Conservation (phyloP, 1,140 invertebrate genomes). For the Thereuonema tuberculata region DNA sequence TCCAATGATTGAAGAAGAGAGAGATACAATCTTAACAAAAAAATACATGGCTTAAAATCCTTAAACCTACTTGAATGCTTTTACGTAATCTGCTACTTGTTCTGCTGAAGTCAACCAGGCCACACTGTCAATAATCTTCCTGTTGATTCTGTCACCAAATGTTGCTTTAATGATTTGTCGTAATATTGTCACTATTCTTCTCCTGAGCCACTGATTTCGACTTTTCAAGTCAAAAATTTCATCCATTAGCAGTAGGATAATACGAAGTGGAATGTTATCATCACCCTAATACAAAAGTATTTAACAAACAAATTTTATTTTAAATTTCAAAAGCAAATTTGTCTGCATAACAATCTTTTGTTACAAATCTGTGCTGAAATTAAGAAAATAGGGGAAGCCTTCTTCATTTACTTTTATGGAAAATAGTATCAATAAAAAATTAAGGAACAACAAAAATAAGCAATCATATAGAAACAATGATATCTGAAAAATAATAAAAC, state of each 20-base stretch:
- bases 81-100: conserved; percentile 76
- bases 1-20: no score
- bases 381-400: no score
- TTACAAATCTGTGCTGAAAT: not conserved
- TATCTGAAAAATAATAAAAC: no score
- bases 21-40: no score
- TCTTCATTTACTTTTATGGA: no score
- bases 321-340: no score
- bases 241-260: conserved; percentile 72
- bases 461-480: no score
- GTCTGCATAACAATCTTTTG: not conserved
- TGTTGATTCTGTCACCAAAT: conserved; percentile 66
- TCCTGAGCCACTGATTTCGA: conserved; percentile 72
- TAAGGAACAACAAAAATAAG: no score
- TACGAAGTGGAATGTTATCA: conserved; percentile 74
- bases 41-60: no score
- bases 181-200: conserved; percentile 62
- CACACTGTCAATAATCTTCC: conserved; percentile 81
- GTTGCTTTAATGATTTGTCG: conserved; percentile 55
- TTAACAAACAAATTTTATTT: not conserved
- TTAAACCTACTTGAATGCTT: conserved; percentile 66
- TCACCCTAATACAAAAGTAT: conserved; percentile 38
- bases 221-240: conserved; percentile 82
- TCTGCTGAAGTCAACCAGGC: conserved; percentile 75
- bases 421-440: no score